These are phyloP conservation scores for Globicephala melas DNA, from an alignment of 2,113 vertebrate genomes.

Conservation along the genomic window DNA sequence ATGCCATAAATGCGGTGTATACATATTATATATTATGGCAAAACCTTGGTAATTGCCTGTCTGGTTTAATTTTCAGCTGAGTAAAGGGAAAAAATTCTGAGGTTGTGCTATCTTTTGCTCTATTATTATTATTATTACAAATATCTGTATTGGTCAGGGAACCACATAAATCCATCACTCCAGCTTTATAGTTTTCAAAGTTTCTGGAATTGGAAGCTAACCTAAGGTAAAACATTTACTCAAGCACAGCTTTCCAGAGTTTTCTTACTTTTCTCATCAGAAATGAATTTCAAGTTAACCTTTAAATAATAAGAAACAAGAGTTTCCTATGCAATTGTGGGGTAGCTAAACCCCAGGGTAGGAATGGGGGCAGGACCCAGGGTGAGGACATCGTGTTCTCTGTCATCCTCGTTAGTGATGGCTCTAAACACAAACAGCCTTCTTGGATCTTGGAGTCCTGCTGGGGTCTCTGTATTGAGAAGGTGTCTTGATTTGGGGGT, in stretches of 20 bases:
- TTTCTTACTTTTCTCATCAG: constrained; percentile 41
- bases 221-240: constrained; percentile 41
- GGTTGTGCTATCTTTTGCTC: constrained; percentile 54
- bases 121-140: constrained; percentile 69
- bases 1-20: constrained; percentile 14
- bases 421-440: neutral
- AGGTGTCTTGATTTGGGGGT: neutral
- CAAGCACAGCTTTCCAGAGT: neutral
- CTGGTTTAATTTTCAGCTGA: constrained; percentile 78
- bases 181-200: constrained; percentile 36
- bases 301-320: constrained; percentile 56
- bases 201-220: constrained; percentile 38
- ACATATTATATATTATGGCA: constrained; percentile 60
- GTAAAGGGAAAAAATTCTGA: constrained; percentile 69
- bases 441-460: neutral
- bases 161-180: constrained; percentile 59
- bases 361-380: neutral
- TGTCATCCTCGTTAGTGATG: neutral
- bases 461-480: neutral
- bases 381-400: neutral
- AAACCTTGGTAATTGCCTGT: constrained; percentile 72
- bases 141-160: constrained; percentile 64
- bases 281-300: constrained; percentile 63
- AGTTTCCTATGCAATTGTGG: constrained; percentile 46
- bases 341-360: constrained; percentile 5